Evolutionary conservation across 1,140 invertebrate genomes (phyloP), one percentile per base, ranked within the genome.

Genomic region (Drosophila sucinea): DNA sequence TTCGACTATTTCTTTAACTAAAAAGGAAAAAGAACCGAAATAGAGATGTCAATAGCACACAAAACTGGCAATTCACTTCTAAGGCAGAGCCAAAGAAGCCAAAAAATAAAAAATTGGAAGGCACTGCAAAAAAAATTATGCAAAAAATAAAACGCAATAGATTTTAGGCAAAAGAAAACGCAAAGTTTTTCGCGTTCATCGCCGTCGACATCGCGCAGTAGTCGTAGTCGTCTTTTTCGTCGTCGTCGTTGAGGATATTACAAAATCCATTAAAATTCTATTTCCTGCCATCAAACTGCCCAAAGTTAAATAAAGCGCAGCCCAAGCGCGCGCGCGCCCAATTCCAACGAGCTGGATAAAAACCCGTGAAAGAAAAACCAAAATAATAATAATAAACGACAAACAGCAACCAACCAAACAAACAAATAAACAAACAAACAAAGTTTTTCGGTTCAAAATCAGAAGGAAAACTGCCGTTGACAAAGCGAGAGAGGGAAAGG

Each of bases 361-460:
- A 71, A 51, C 51, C 30, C 30, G 58, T 60, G 33, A 69, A 33
- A 56, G 64, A 67, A 67, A 51, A 82, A 76, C 83, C 79, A 63
- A 87, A 89, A 87, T 89, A 87, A 87, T 86, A 86, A 86, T 87
- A 87, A 87, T 87, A 87, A 87, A 87, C 83, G 83, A 87, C 83
- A 86, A 77, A 70, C 60, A 89, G 81, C 84, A 87, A 81, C 77
- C 79, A 83, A 78, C 77, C 63, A 58, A 67, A 76, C 77, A 82
- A 86, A 81, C 79, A 86, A 82, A 87, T 80, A 83, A 87, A 84
- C 79, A 66, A 79, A 40, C 41, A 82, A 86, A 86, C 77, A 44
- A 41, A 47, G 33, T 60, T 76, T 77, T 76, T 76, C 40, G 73
- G 66, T 54, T 44, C 64, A 60, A 51, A 51, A 51, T 51, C 44